Evolutionary conservation across 2,113 vertebrate genomes (phyloP), one percentile per base, ranked within the genome.

Genomic region (Semicossyphus pulcher): DNA sequence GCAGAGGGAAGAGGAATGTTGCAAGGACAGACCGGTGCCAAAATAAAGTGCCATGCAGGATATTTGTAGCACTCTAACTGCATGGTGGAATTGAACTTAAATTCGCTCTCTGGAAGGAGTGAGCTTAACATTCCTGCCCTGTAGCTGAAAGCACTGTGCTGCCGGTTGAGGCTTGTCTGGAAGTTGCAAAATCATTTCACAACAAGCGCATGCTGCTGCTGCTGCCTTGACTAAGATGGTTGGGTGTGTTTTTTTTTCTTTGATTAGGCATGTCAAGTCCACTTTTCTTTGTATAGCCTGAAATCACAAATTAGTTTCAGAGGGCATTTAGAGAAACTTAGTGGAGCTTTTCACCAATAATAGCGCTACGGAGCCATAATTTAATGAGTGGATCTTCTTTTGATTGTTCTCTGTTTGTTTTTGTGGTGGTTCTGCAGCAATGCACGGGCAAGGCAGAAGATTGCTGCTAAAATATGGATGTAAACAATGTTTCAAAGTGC

Each of bases 161-260:
- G 75, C 93, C 88, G 66, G 92, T 87, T 81, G 26, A 80, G 84
- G 39, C 92, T 82, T 87, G 92, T 76, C 47, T 83, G 48, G 29
- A 76, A 69, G 63, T 65, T 88, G 47, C 61, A 60, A 62, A 83
- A 67, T 64, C 1, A 10, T 81, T 89, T 75, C 51, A 58, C 23
- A 80, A 48, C 3, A 15, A 47, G 28, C 15, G 25, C 41, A 18
- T 41, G 54, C 29, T 71, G 37, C 32, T 71, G 37, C 32, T 44
- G 39, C 16, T 26, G 16, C 6, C 18, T 36, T 10, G 1, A 23
- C 39, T 60, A 23, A 5, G 11, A 28, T 34, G 20, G 41, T 36
- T 4, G 3, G 4, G 14, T 52, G n/a, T 36, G 28, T 36, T 72
- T 52, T 64, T 4, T 15, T 58, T 15, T 29, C 39, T 39, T 45